These are phyloP conservation scores for Dexiosoma caninum DNA, from an alignment of 2,888 invertebrate genomes.

Conservation along the genomic window DNA sequence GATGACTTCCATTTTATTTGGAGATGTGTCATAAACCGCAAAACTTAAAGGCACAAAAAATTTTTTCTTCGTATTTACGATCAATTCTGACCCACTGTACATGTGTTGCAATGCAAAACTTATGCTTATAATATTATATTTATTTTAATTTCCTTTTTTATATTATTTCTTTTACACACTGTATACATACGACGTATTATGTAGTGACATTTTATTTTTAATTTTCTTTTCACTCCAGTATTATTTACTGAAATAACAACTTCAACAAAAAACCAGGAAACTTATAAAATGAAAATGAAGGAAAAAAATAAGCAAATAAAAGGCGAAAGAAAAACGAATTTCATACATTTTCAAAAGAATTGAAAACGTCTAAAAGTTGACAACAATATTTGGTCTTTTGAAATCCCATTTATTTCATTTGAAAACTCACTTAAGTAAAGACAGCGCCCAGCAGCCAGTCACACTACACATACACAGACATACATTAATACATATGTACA, in stretches of 20 bases:
- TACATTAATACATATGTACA: too few relatives aligned
- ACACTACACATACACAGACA: neutral
- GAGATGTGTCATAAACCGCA: neutral
- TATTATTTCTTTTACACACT: neutral
- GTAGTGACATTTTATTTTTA: constrained; percentile 9
- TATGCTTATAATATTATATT: neutral
- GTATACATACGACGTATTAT: neutral
- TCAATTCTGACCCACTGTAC: too few relatives aligned
- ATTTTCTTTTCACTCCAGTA: neutral
- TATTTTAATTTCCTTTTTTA: neutral
- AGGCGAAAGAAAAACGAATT: neutral
- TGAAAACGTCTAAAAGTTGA: constrained; percentile 56
- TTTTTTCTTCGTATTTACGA: too few relatives aligned
- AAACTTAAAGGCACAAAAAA: neutral
- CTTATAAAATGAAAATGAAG: neutral
- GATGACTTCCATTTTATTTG: neutral
- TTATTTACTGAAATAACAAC: constrained; percentile 3
- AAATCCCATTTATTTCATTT: constrained; percentile 56
- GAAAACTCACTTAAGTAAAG: neutral
- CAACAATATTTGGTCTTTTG: constrained; percentile 56
- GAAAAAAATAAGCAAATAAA: constrained; percentile 5
- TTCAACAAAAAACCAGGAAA: constrained; percentile 21
- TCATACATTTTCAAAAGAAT: constrained; percentile 48
- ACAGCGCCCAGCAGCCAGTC: neutral
- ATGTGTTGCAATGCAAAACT: neutral